These are phyloP conservation scores for Hemaris fuciformis DNA, from an alignment of 2,888 invertebrate species.

Conservation along the genomic window DNA sequence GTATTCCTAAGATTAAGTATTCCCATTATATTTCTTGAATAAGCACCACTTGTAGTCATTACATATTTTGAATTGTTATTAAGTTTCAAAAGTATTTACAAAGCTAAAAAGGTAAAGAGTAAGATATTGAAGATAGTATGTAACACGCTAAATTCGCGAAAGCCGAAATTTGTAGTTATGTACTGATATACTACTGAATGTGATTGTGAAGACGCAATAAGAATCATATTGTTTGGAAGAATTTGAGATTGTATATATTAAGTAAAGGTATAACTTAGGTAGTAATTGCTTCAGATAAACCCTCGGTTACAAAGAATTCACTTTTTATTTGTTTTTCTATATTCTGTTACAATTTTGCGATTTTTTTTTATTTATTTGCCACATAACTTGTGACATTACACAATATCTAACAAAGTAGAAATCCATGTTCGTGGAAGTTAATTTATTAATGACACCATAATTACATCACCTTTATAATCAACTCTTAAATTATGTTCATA, in stretches of 20 bases:
- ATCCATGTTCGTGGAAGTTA: constrained; percentile 76
- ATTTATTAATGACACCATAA: constrained; percentile 76
- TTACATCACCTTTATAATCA: constrained; percentile 70
- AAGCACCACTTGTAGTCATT: too few species aligned
- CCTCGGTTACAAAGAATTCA: constrained; percentile 75
- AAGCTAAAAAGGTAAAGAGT: too few species aligned
- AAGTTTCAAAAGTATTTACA: background rate
- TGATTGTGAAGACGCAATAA: too few species aligned
- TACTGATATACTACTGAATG: too few species aligned
- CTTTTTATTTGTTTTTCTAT: constrained; percentile 79
- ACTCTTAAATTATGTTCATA: constrained; percentile 74
- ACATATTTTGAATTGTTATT: background rate
- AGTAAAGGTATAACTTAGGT: constrained; percentile 17
- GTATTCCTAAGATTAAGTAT: too few species aligned
- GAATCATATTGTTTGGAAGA: too few species aligned
- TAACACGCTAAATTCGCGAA: too few species aligned
- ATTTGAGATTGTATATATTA: background rate
- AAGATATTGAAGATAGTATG: too few species aligned
- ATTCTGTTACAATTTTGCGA: constrained; percentile 78
- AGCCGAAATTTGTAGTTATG: too few species aligned
- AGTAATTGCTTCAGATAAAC: constrained; percentile 50
- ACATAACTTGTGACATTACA: constrained; percentile 71
- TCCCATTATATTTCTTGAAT: background rate
- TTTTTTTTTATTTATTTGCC: constrained; percentile 75
- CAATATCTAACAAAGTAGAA: constrained; percentile 79